Evolutionary conservation across 2,888 invertebrate genomes (phyloP).

Genomic region (Julus scandinavius): DNA sequence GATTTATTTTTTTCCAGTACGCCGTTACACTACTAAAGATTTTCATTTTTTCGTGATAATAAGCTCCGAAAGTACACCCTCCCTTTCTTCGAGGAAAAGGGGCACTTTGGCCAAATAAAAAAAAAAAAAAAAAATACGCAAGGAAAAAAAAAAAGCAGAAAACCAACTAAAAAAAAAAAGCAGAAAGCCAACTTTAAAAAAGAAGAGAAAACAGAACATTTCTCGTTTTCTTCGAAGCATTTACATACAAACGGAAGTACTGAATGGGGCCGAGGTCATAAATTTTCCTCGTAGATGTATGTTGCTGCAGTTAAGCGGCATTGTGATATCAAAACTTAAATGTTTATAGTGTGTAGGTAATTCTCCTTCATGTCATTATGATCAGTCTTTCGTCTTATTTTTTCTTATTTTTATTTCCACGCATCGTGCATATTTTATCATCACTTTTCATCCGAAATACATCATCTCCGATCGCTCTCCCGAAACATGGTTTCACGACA

Average conservation of each 20-base stretch:
- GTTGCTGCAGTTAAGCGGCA: slow-evolving; percentile 53
- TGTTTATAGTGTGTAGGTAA: slow-evolving; percentile 47
- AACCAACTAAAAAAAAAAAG: no score
- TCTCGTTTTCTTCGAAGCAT: slow-evolving; percentile 38
- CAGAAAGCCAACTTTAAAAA: slow-evolving; percentile 29
- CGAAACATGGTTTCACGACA: slow-evolving; percentile 21
- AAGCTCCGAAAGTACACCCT: not conserved
- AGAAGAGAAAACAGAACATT: slow-evolving; percentile 12
- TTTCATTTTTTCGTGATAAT: slow-evolving; percentile 23
- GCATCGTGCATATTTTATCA: slow-evolving; percentile 41
- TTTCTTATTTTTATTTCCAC: slow-evolving; percentile 41
- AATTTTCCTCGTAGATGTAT: slow-evolving; percentile 53
- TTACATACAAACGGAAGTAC: slow-evolving; percentile 23
- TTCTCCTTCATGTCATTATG: slow-evolving; percentile 39
- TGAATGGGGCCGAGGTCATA: slow-evolving; percentile 34
- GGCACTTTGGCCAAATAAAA: not conserved
- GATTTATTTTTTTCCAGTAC: slow-evolving; percentile 36
- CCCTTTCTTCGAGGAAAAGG: not conserved
- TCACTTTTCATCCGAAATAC: not conserved
- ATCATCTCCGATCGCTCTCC: not conserved
- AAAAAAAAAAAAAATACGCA: not conserved
- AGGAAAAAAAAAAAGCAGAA: no score
- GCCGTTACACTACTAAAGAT: not conserved
- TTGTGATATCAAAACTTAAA: slow-evolving; percentile 54
- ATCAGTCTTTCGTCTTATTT: slow-evolving; percentile 42